phyloP scores from a whole-genome alignment of 2,113 vertebrate species.

The Lepus americanus region DNA sequence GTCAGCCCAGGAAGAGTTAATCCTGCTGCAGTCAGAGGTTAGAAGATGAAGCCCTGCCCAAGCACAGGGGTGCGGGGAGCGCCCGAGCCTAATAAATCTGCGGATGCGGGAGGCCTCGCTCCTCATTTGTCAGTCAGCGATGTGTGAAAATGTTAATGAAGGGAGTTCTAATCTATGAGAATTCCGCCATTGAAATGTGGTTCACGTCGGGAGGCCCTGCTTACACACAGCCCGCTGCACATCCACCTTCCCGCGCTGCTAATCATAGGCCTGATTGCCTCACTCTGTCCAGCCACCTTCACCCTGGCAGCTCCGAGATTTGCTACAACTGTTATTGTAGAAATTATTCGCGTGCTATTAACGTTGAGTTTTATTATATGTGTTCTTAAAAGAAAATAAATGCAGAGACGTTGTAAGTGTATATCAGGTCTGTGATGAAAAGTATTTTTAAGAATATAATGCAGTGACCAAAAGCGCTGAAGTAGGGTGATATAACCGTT shows the following conservation, averaged over 20 bases:
- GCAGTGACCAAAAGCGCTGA: slow-evolving; percentile 66
- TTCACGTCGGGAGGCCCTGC: slow-evolving; percentile 92
- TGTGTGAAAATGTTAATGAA: slow-evolving; percentile 99
- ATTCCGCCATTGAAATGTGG: slow-evolving; percentile 94
- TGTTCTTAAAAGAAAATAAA: slow-evolving; percentile 85
- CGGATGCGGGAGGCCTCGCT: slow-evolving; percentile 91
- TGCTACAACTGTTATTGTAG: slow-evolving; percentile 81
- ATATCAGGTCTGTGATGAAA: neutral
- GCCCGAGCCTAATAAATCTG: slow-evolving; percentile 89
- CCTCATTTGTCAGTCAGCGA: slow-evolving; percentile 96
- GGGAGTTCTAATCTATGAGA: slow-evolving; percentile 94
- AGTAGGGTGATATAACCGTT: slow-evolving; percentile 63
- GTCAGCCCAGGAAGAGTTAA: slow-evolving; percentile 76
- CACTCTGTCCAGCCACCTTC: slow-evolving; percentile 89
- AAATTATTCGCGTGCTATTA: slow-evolving; percentile 85
- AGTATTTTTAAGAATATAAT: slow-evolving; percentile 74
- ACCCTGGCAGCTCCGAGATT: slow-evolving; percentile 75
- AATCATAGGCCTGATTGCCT: slow-evolving; percentile 92
- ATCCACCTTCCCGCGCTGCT: slow-evolving; percentile 92
- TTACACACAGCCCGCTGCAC: slow-evolving; percentile 91
- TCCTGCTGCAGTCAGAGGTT: slow-evolving; percentile 68
- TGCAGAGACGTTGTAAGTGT: slow-evolving; percentile 68
- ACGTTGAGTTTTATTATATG: slow-evolving; percentile 79
- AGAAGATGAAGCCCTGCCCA: slow-evolving; percentile 75
- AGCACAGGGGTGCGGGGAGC: slow-evolving; percentile 17